Percentiles rank a stretch among this genome's conserved stretches.
phyloP scores from a whole-genome alignment of 2,113 vertebrate genomes.

The Neofelis nebulosa region DNA sequence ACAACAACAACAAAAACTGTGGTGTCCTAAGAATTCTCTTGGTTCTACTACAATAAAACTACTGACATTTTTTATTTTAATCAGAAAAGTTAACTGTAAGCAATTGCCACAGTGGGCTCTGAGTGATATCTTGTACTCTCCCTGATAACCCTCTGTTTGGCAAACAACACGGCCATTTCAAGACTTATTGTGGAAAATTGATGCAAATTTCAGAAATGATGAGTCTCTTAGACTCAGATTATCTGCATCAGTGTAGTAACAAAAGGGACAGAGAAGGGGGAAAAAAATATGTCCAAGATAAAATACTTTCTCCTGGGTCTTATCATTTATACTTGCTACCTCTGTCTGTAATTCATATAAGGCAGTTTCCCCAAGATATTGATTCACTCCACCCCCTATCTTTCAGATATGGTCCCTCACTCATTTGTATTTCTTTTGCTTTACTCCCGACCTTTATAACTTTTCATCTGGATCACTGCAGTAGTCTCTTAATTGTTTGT shows the following conservation, averaged over 20 bases:
- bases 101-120: conserved; percentile 26
- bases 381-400: background rate
- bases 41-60: conserved; percentile 12
- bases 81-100: conserved; percentile 61
- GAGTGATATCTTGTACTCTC: background rate
- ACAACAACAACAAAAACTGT: background rate
- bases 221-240: background rate
- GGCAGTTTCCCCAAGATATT: background rate
- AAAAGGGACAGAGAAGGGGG: background rate
- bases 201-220: conserved; percentile 36
- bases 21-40: background rate
- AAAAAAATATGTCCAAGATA: background rate
- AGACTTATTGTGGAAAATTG: conserved; percentile 23
- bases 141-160: conserved; percentile 52
- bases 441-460: background rate
- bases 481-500: background rate
- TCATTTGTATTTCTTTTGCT: background rate
- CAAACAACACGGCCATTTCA: background rate
- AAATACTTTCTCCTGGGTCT: background rate
- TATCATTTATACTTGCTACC: background rate
- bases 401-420: background rate
- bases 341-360: background rate
- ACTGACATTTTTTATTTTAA: conserved; percentile 46
- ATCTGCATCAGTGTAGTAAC: background rate
- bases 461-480: background rate